Percentiles rank a stretch among this genome's conserved stretches.
These are phyloP conservation scores for Latrodectus elegans DNA, from an alignment of 2,888 invertebrate species.

Conservation along the genomic window DNA sequence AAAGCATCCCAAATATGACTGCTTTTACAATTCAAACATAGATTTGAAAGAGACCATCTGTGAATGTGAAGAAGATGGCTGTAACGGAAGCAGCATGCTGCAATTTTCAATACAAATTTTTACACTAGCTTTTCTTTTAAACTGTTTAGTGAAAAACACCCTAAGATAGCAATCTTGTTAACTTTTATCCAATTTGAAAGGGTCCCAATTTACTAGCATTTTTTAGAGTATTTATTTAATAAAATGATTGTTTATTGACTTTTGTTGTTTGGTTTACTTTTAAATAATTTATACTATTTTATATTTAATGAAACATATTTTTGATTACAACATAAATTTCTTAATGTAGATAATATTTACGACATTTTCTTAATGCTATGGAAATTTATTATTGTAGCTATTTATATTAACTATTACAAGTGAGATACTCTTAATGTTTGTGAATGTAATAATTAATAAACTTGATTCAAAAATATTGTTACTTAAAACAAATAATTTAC, in stretches of 20 bases:
- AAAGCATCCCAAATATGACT: slow-evolving; percentile 43
- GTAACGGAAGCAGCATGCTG: slow-evolving; percentile 39
- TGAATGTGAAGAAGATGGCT: slow-evolving; percentile 61
- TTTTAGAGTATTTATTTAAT: slow-evolving; percentile 22
- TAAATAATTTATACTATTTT: too few relatives aligned
- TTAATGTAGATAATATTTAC: too few relatives aligned
- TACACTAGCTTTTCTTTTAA: background rate
- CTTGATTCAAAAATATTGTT: too few relatives aligned
- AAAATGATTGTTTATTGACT: background rate
- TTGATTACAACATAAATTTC: too few relatives aligned
- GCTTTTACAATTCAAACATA: slow-evolving; percentile 53
- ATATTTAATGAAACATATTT: too few relatives aligned
- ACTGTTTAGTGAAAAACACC: background rate
- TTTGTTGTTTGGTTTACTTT: background rate
- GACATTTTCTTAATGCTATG: too few relatives aligned
- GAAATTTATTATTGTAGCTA: too few relatives aligned
- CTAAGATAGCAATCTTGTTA: background rate
- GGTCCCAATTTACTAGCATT: slow-evolving; percentile 24
- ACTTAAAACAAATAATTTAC: too few relatives aligned
- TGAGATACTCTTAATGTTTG: too few relatives aligned
- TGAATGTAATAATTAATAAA: too few relatives aligned
- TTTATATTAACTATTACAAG: too few relatives aligned
- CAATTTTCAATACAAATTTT: slow-evolving; percentile 15
- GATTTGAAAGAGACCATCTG: slow-evolving; percentile 61
- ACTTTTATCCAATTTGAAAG: slow-evolving; percentile 4